These are phyloP conservation scores for Pseudococcus jackbeardsleyi DNA, from an alignment of 2,888 invertebrate genomes.

Conservation along the genomic window DNA sequence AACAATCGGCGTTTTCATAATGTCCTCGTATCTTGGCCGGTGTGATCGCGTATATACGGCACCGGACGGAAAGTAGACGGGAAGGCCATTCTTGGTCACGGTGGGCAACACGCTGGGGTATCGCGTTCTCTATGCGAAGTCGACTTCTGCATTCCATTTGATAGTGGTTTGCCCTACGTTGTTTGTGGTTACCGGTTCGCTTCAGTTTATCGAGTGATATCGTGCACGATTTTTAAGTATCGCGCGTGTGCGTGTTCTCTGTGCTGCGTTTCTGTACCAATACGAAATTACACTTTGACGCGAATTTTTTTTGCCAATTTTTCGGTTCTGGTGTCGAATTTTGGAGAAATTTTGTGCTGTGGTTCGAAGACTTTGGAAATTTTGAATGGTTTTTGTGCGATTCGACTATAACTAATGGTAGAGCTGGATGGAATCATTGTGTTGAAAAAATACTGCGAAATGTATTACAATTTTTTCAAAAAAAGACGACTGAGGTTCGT, in stretches of 20 bases:
- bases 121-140: slow-evolving; percentile 52
- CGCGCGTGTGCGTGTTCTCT: slow-evolving; percentile 4
- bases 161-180: slow-evolving; percentile 61
- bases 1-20: slow-evolving; percentile 44
- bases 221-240: slow-evolving; percentile 55
- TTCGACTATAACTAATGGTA: background rate
- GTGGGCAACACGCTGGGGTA: slow-evolving; percentile 54
- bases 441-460: slow-evolving; percentile 50
- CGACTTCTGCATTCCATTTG: slow-evolving; percentile 63
- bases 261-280: background rate
- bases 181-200: slow-evolving; percentile 61
- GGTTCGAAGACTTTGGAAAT: background rate
- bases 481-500: slow-evolving; percentile 44
- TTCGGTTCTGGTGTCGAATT: background rate
- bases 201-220: slow-evolving; percentile 55
- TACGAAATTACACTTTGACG: background rate
- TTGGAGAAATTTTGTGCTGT: background rate
- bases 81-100: slow-evolving; percentile 55
- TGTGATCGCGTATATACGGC: background rate
- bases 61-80: slow-evolving; percentile 50
- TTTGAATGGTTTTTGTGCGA: background rate
- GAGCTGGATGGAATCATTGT: slow-evolving; percentile 35
- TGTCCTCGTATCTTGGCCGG: slow-evolving; percentile 24
- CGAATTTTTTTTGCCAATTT: slow-evolving; percentile 12
- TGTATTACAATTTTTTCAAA: slow-evolving; percentile 51